Conservation (phyloP, 2,888 invertebrate species). For the Zaprionus bogoriensis region DNA sequence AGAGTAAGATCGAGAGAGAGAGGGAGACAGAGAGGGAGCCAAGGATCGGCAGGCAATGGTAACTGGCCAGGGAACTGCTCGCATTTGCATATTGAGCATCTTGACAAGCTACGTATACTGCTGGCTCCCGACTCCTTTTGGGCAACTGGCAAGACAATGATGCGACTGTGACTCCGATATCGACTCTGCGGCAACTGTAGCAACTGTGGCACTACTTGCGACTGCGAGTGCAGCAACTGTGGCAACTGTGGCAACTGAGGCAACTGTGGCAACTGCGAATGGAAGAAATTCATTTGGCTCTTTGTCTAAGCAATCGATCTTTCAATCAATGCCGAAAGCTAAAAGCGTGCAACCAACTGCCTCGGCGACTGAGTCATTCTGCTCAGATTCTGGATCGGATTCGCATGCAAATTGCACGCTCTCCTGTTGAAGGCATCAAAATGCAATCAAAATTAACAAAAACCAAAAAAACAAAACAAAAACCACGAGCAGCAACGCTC, state of each 20-base stretch:
- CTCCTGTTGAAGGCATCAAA: constrained; percentile 71
- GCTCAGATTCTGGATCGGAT: constrained; percentile 39
- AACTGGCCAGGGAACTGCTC: constrained; percentile 11
- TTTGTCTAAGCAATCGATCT: constrained; percentile 76
- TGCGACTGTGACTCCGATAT: constrained; percentile 56
- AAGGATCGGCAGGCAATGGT: constrained; percentile 1
- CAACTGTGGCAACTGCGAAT: constrained; percentile 21
- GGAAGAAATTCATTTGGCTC: constrained; percentile 67
- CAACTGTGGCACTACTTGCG: constrained; percentile 28
- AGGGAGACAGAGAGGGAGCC: constrained; percentile 1
- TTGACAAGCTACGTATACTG: constrained; percentile 58
- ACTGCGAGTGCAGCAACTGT: constrained; percentile 18
- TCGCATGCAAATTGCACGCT: constrained; percentile 60
- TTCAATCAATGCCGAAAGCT: constrained; percentile 74
- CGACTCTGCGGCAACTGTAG: constrained; percentile 18
- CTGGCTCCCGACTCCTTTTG: constrained; percentile 51
- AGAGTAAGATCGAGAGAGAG: neutral
- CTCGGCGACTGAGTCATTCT: neutral
- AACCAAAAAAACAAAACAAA: constrained; percentile 5
- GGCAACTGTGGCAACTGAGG: constrained; percentile 16
- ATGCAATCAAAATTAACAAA: constrained; percentile 78
- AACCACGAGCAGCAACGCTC: neutral
- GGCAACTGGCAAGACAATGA: constrained; percentile 71
- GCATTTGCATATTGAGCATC: constrained; percentile 73
- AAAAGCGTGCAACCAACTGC: constrained; percentile 53